phyloP scores from a whole-genome alignment of 2,113 vertebrate species.

The Zosterops pallidus region DNA sequence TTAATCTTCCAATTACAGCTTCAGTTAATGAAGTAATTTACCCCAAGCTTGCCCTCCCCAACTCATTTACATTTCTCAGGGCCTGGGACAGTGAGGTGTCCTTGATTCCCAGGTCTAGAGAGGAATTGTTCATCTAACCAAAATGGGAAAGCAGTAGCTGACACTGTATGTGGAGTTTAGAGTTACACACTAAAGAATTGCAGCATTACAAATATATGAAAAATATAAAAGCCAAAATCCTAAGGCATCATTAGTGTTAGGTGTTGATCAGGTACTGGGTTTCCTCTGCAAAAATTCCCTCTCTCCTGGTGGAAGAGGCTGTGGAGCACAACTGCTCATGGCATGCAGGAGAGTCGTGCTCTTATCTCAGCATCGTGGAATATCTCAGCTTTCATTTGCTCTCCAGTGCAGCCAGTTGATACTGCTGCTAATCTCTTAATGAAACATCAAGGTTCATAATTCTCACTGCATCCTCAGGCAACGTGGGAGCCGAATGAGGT shows the following conservation, averaged over 20 bases:
- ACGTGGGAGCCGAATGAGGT: not conserved
- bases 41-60: not conserved
- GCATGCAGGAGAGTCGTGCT: not conserved
- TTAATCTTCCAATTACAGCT: not conserved
- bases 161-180: not conserved
- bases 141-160: not conserved
- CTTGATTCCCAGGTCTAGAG: not conserved
- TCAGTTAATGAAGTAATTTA: not conserved
- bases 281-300: not conserved
- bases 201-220: not conserved
- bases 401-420: not conserved
- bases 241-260: not conserved
- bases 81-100: not conserved
- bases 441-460: not conserved
- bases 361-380: not conserved
- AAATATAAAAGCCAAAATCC: not conserved
- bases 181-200: not conserved
- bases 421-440: conserved; percentile 14
- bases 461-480: not conserved
- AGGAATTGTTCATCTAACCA: not conserved
- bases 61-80: not conserved
- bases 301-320: not conserved
- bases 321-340: accelerated
- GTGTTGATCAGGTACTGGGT: not conserved
- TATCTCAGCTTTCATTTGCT: not conserved